A percentile compares a stretch with the other conserved stretches of the same genome.
phyloP scores from a whole-genome alignment of 2,888 invertebrate species.

The Chrysopilus asiliformis region DNA sequence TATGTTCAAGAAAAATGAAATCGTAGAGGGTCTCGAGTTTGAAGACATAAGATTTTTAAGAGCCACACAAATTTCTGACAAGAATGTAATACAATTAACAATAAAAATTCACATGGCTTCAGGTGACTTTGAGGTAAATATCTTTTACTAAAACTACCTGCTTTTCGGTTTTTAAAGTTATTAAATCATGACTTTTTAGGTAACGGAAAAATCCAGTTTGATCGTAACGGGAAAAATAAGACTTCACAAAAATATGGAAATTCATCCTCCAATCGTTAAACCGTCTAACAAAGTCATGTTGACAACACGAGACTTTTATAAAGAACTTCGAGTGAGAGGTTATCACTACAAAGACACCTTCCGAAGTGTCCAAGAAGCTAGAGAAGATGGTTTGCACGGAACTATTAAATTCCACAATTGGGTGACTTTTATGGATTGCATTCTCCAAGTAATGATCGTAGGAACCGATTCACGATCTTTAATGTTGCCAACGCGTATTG shows the following conservation, averaged over 20 bases:
- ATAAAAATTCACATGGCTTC: slow-evolving; percentile 47
- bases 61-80: slow-evolving; percentile 64
- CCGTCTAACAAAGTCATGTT: too few relatives aligned
- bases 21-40: too few relatives aligned
- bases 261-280: too few relatives aligned
- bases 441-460: slow-evolving; percentile 70
- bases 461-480: slow-evolving; percentile 54
- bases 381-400: slow-evolving; percentile 29
- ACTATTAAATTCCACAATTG: slow-evolving; percentile 63
- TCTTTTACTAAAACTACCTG: too few relatives aligned
- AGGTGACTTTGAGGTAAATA: slow-evolving; percentile 43
- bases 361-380: slow-evolving; percentile 24
- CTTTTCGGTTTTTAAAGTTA: too few relatives aligned
- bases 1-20: too few relatives aligned
- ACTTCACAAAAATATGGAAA: too few relatives aligned
- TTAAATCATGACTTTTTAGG: too few relatives aligned
- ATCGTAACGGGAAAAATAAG: slow-evolving; percentile 67
- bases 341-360: slow-evolving; percentile 43
- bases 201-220: slow-evolving; percentile 48
- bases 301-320: slow-evolving; percentile 64
- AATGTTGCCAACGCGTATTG: slow-evolving; percentile 61
- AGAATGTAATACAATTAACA: slow-evolving; percentile 40
- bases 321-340: slow-evolving; percentile 55
- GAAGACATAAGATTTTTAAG: slow-evolving; percentile 72
- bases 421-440: slow-evolving; percentile 78